Base-by-base conservation (phyloP, 2,797 vertebrate species). In the Pelodytes ibericus region DNA sequence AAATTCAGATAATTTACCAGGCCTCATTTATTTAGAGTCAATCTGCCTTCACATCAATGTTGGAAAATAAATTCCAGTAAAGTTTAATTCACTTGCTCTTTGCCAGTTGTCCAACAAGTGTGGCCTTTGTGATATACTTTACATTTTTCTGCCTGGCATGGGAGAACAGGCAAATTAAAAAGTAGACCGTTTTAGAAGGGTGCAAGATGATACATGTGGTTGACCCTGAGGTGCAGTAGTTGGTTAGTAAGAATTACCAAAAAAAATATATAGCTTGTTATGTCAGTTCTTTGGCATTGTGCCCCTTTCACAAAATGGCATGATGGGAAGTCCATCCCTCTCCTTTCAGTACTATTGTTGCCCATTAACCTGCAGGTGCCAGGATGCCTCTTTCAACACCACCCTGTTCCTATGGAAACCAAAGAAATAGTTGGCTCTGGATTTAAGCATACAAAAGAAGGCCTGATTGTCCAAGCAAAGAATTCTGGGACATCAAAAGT, bases 281-380 rank as follows among this genome's bases (percentile, higher is more conserved):
- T 57, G 36, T 53, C 49, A 71, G 16, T 76, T 20, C 41, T 22
- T 61, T 76, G 74, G 66, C 74, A 56, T 49, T 18, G 39, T 63
- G 59, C 67, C 74, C 26, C 18, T 57, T 33, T 76, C 15, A 64
- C 59, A 63, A 76, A 57, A 64, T 20, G 59, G 59, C 49, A 76
- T 44, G 30, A 53, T 70, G 66, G 66, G 66, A 59, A 76, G 33
- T 39, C 58, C 47, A 24, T 70, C 59, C 59, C 31, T 47, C 29
- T 63, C 2, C 36, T 53, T 71, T 63, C 59, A 76, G 31, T 18
- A 20, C 26, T 24, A 64, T 64, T 63, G 74, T 63, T 58, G 47
- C 67, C 74, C 47, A 76, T 76, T 70, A 69, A 70, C 74, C 30
- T 44, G 59, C 65, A 76, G 66, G 59, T 64, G 66, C 60, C 33